Base-by-base conservation (phyloP, 2,113 vertebrate genomes). In the Hyaena hyaena region DNA sequence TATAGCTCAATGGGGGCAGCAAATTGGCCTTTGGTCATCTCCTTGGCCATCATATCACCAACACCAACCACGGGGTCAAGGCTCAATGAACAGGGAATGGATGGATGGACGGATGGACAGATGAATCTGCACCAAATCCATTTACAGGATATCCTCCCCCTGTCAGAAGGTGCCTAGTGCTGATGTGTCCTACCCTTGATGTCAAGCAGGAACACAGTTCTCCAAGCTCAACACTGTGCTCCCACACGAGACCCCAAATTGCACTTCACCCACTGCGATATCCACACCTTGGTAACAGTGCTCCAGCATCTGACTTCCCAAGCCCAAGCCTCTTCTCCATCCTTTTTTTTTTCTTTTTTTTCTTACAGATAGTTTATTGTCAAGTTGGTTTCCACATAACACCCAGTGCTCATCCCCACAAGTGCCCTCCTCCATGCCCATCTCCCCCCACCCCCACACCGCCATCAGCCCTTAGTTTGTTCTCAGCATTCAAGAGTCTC, bases 201-300 rank as follows among this genome's bases (percentile, higher is more conserved):
- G 4, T 63, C 69, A 8, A 53, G 3, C 33, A 73, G 43, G 39
- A 48, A 76, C 73, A 76, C 43, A 55, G 15, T 5, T 45, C 17
- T 45, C 81, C 12, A 15, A 0, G 11, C 26, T 73, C 33, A 33
- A 9, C 8, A n/a, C 0, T 15, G 61, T 43, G 5, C n/a, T 48
- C 61, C 50, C 8, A 35, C 7, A 0, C 7, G 0, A 39, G 39
- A 48, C n/a, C 16, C 74, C 23, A 12, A 50, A 39, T 15, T n/a
- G 7, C 26, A 66, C 9, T 11, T 33, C 50, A 55, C 15, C 26
- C 21, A 10, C 1, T 15, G 12, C 10, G 58, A 10, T 2, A 7
- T 6, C 7, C 69, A 88, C 74, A 31, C 61, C 39, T n/a, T 74
- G 31, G 24, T 14, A 71, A 33, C 19, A 28, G 45, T 19, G 19